Percentiles rank a stretch among this genome's conserved stretches.
These are phyloP conservation scores for Cephus rjabovi DNA, from an alignment of 2,888 invertebrate genomes.

Conservation along the genomic window DNA sequence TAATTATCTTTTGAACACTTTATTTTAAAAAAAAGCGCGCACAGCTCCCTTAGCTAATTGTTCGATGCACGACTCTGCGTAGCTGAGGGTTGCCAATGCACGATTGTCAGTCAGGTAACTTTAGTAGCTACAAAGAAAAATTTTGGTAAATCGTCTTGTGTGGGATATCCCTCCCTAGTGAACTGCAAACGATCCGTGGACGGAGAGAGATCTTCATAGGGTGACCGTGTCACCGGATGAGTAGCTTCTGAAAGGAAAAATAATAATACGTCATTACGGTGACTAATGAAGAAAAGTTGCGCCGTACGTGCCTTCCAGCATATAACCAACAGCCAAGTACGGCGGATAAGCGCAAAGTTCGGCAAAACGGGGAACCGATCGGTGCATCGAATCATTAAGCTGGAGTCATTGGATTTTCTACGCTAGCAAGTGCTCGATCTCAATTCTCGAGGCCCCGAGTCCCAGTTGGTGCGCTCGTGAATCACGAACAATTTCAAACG, in stretches of 20 bases:
- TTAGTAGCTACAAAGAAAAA: background rate
- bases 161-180: background rate
- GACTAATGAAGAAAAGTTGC: background rate
- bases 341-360: background rate
- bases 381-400: background rate
- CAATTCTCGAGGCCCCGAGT: background rate
- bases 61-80: background rate
- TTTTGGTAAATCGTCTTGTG: background rate
- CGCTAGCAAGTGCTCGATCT: background rate
- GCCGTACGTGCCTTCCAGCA: background rate
- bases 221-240: background rate
- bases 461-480: background rate
- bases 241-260: conserved; percentile 1
- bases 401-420: background rate
- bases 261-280: background rate
- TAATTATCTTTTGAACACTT: conserved; percentile 27
- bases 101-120: background rate
- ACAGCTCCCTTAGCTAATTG: background rate
- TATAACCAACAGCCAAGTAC: background rate
- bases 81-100: background rate
- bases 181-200: conserved; percentile 46
- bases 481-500: conserved; percentile 11
- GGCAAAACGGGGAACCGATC: background rate
- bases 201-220: conserved; percentile 53
- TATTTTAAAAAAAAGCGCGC: conserved; percentile 2